phyloP scores from a whole-genome alignment of 2,888 invertebrate species.

The Scaptomyza polygonia region DNA sequence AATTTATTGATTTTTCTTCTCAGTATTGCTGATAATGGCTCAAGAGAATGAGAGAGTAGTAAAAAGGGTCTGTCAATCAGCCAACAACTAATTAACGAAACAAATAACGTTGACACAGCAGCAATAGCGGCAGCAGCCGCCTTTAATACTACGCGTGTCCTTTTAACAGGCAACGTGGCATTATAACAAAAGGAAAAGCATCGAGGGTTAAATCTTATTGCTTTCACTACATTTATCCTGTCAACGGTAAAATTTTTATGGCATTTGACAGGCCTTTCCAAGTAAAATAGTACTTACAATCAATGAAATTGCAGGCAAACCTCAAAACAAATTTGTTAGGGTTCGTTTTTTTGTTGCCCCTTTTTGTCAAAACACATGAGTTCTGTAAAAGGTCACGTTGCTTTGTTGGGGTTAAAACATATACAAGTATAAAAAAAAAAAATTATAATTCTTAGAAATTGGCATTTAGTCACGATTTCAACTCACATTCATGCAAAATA shows the following conservation, averaged over 20 bases:
- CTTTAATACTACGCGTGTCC: conserved; percentile 36
- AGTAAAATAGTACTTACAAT: conserved; percentile 31
- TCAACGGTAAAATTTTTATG: conserved; percentile 49
- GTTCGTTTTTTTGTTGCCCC: neutral
- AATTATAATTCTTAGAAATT: conserved; percentile 8
- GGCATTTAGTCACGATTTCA: conserved; percentile 33
- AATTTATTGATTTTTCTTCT: conserved; percentile 54
- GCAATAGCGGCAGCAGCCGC: conserved; percentile 20
- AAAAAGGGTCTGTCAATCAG: conserved; percentile 55
- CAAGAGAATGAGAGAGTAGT: conserved; percentile 6
- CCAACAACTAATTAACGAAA: conserved; percentile 62
- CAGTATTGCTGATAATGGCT: conserved; percentile 30
- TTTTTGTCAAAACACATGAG: neutral
- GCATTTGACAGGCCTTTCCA: conserved; percentile 53
- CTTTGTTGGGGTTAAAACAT: conserved; percentile 1
- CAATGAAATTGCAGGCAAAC: conserved; percentile 26
- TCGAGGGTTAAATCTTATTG: conserved; percentile 5
- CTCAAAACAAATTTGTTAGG: conserved; percentile 15
- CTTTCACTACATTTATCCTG: conserved; percentile 56
- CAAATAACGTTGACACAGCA: conserved; percentile 49
- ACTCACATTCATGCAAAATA: neutral
- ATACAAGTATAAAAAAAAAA: neutral
- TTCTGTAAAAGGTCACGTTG: conserved; percentile 45
- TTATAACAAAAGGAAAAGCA: neutral
- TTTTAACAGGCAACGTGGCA: conserved; percentile 6